phyloP scores from a whole-genome alignment of 1,140 invertebrate species.

The Euwallacea fornicatus region DNA sequence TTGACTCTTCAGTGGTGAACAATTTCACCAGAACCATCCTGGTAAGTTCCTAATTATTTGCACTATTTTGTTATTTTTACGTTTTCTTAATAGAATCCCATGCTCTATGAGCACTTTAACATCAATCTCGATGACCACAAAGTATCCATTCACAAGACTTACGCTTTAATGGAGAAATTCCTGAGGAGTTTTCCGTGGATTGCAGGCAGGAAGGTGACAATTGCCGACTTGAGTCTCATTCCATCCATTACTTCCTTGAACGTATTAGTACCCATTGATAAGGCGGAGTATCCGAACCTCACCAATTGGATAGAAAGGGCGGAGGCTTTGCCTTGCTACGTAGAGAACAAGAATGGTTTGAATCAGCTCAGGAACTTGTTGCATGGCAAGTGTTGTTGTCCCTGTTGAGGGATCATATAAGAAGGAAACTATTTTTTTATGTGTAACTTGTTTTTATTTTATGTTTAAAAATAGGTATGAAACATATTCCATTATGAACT shows the following conservation, averaged over 20 bases:
- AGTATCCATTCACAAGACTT: slow-evolving; percentile 31
- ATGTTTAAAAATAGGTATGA: too few species aligned
- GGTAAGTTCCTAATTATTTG: slow-evolving; percentile 13
- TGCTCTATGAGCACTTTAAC: slow-evolving; percentile 25
- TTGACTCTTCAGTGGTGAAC: slow-evolving; percentile 56
- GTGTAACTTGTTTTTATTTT: not conserved
- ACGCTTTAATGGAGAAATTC: slow-evolving; percentile 36
- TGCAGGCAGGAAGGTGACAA: slow-evolving; percentile 55
- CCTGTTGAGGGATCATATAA: slow-evolving; percentile 20
- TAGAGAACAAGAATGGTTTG: slow-evolving; percentile 38
- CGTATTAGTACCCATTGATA: slow-evolving; percentile 46
- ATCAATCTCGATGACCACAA: slow-evolving; percentile 29
- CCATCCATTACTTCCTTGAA: slow-evolving; percentile 48
- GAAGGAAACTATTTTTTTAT: not conserved
- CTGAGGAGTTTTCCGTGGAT: slow-evolving; percentile 31
- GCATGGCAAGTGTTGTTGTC: slow-evolving; percentile 33
- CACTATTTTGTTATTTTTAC: not conserved
- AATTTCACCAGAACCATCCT: slow-evolving; percentile 36
- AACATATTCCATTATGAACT: too few species aligned
- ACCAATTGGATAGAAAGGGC: slow-evolving; percentile 42
- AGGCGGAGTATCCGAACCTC: slow-evolving; percentile 42
- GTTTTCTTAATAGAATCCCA: slow-evolving; percentile 30
- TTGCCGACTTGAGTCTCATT: slow-evolving; percentile 56
- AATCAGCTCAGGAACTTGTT: slow-evolving; percentile 31
- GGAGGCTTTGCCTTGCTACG: slow-evolving; percentile 42